Percentiles rank a stretch among this genome's conserved stretches.
These are phyloP conservation scores for Labia minor DNA, from an alignment of 2,888 invertebrate genomes.

Conservation along the genomic window DNA sequence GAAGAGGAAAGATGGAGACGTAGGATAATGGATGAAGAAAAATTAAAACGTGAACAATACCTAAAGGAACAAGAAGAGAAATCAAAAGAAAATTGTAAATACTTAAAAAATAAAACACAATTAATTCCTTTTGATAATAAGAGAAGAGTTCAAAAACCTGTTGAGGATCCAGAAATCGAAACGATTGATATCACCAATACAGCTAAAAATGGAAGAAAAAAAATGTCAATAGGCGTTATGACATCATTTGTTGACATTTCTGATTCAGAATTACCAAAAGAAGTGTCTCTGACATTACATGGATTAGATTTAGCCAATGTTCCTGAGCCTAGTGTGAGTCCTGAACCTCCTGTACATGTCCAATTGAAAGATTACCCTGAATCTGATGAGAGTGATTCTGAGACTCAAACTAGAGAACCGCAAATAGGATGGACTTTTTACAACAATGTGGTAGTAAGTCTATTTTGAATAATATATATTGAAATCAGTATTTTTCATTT, in stretches of 20 bases:
- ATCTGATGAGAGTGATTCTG: background rate
- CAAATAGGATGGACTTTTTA: conserved; percentile 56
- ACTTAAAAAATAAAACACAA: background rate
- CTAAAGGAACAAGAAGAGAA: background rate
- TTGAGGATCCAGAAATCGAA: background rate
- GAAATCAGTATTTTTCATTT: no score
- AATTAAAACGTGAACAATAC: background rate
- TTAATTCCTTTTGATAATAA: background rate
- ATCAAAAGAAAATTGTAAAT: background rate
- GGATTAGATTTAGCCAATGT: background rate
- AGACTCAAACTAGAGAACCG: background rate
- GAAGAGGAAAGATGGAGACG: background rate
- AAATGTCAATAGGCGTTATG: background rate
- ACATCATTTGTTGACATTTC: background rate
- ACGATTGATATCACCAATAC: background rate
- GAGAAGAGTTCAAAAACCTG: background rate
- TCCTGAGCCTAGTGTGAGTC: background rate
- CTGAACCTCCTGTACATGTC: background rate
- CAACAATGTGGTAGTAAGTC: conserved; percentile 54
- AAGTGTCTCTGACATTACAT: background rate
- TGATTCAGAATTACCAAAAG: background rate
- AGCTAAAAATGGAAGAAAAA: background rate
- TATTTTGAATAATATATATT: conserved; percentile 18
- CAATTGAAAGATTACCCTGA: background rate
- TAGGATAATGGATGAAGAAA: background rate